Evolutionary conservation across 2,113 vertebrate genomes (phyloP), one percentile per base, ranked within the genome.

Genomic region (Oreotrochilus melanogaster): DNA sequence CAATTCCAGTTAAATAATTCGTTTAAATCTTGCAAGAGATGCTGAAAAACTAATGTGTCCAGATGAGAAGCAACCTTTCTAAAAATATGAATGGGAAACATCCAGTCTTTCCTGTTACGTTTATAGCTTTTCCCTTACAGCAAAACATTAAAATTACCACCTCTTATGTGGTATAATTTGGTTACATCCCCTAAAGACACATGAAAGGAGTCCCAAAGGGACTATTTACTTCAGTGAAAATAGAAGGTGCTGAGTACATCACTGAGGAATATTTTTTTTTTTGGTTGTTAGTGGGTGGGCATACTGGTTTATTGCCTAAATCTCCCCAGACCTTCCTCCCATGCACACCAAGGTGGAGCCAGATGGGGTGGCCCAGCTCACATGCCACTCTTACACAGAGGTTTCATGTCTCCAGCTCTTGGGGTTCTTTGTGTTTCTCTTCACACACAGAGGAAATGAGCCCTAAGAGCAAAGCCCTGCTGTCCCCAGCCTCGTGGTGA

Each of bases 51-150:
- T 89, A 85, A 95, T 82, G 64, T 54, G 81, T 78, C 76, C 62
- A 79, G 84, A 92, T 94, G 93, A 96, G 94, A 94, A 91, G 62
- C 74, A 93, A 95, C 78, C 78, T 78, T 93, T 83, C 89, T 91
- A 97, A 97, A 96, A 95, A 93, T 93, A 95, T 48, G 85, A 94
- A 95, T 93, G 91, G 84, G 83, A 95, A 95, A 89, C 78, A 95
- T 96, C 94, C 89, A 91, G 91, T 95, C 89, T 91, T 97, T 97
- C 94, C 78, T 95, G 96, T 95, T 93, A 95, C 92, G 89, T 94
- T 96, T 97, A 96, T 92, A 87, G 56, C 57, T 93, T 92, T 89
- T 42, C 18, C 66, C 93, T 93, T 58, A 82, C 30, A 96, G 89
- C 54, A 31, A 57, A 81, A 86, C 57, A 93, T 96, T 76, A 89